Base-by-base conservation (phyloP, 92 coral and sea anemone species). In the Actinernus sp. region DNA sequence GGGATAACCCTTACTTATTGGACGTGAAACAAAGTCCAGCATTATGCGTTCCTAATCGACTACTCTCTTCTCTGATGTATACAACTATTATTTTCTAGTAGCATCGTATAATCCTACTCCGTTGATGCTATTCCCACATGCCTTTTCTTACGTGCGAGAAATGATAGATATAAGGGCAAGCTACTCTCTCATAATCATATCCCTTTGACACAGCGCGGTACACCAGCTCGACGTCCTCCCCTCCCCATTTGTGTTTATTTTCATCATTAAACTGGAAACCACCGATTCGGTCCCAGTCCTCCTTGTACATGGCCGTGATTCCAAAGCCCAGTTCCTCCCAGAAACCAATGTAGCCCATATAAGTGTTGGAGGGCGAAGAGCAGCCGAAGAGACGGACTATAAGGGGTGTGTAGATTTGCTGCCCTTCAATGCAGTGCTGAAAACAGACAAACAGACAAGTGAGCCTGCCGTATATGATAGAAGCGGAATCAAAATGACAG, bases 341-440 rank as follows among this genome's bases (percentile, higher is more conserved):
- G 31, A 28, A 36, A 16, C 96, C 96, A 24, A 60, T 50, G 74
- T 63, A 63, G 36, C 81, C 70, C 49, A 22, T 0, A 32, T n/a
- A 27, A 25, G 73, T 54, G 11, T 79, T 63, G 31, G 63, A 39
- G 1, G 88, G 87, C 36, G 70, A 49, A 0, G 85, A 40, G 61
- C 83, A 70, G 5, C 83, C 50, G 4, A 29, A 50, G 36, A 79
- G 71, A 17, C 87, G 78, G 20, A 81, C 67, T 44, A 89, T 85
- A 47, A 85, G 53, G 13, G 96, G 96, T 19, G 88, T 60, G 64
- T 74, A 89, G 28, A 89, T 61, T 53, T 68, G 55, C 29, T 86
- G 78, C 7, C 96, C 92, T 34, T 89, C 76, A 17, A 89, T 86
- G 37, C 92, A 86, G 47, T 89, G 96, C 96, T 89, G 67, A 4